These are phyloP conservation scores for Ormyrus rosae DNA, from an alignment of 2,888 invertebrate genomes.

Conservation along the genomic window DNA sequence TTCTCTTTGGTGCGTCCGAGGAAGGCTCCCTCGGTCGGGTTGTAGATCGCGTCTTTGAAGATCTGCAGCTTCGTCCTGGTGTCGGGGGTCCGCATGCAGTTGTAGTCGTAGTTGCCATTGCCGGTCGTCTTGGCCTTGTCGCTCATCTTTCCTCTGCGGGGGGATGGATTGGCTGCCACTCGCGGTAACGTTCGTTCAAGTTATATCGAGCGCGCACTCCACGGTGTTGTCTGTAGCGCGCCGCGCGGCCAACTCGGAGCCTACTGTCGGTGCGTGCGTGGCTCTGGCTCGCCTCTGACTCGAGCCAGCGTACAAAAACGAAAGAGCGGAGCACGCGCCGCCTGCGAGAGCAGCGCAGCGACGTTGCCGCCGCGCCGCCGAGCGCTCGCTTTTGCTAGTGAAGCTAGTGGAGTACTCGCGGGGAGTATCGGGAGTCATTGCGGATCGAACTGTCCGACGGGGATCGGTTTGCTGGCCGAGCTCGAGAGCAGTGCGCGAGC, in stretches of 20 bases:
- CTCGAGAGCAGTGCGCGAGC: no score
- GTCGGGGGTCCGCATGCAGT: constrained; percentile 67
- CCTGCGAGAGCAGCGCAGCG: neutral
- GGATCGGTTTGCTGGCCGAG: no score
- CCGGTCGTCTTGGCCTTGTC: constrained; percentile 61
- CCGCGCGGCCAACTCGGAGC: constrained; percentile 12
- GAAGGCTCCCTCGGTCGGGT: constrained; percentile 80
- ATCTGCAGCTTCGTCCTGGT: constrained; percentile 67
- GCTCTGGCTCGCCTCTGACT: neutral
- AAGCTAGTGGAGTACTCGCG: no score
- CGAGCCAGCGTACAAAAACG: constrained; percentile 21
- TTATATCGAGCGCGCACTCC: constrained; percentile 60
- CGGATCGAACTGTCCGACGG: no score
- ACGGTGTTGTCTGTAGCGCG: constrained; percentile 47
- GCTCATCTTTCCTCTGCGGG: constrained; percentile 59
- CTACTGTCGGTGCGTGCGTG: neutral
- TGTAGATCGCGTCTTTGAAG: constrained; percentile 74
- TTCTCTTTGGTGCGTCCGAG: constrained; percentile 80
- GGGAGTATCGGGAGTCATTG: no score
- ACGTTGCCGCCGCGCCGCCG: constrained; percentile 24
- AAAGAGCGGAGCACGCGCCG: constrained; percentile 9
- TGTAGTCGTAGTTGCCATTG: constrained; percentile 63
- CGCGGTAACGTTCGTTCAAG: no score
- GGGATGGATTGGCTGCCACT: no score
- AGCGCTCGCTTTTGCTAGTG: neutral